Evolutionary conservation across 2,888 invertebrate species (phyloP), one percentile per base, ranked within the genome.

Genomic region (Apamea crenata): DNA sequence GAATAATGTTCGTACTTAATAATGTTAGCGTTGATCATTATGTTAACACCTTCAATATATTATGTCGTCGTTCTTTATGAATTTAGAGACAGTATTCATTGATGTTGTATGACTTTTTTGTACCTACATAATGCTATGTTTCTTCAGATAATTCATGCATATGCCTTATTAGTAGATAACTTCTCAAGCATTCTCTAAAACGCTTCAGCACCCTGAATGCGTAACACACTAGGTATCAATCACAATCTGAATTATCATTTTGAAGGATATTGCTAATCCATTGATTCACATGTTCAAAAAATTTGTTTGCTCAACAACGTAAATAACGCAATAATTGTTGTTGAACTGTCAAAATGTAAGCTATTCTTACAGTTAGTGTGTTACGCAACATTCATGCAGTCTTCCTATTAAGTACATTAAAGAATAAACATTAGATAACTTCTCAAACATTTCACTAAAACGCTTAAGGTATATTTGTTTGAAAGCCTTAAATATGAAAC

Each of bases 1-100:
- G 59, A 80, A 81, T 74, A 77, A 66, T 29, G 63, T 74, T 74
- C 69, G 73, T 78, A n/a, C n/a, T n/a, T n/a, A 71, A 67, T 76
- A 63, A 69, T 63, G 63, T 69, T 67, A 36, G n/a, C n/a, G 40
- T 66, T 75, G 36, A 81, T 71, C 74, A 29, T 67, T 74, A 56
- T 44, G 32, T 68, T 84, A 32, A 71, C 80, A 80, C 36, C 36
- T 25, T 80, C 10, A 44, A 59, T 59, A n/a, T 36, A 2, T 50
- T 36, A 2, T 50, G 7, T 25, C 47, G 32, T 29, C 21, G 47
- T 74, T 67, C 4, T 50, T 80, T 68, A 25, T 29, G 7, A 25
- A 8, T 61, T 25, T 44, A 29, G 36, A 70, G 47, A 69, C 36
- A 32, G 36, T n/a, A n/a, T 63, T 56, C n/a, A 2, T 21, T 3